Evolutionary conservation across 2,113 vertebrate genomes (phyloP).

Genomic region (Gnathonemus echidnorhynchus): DNA sequence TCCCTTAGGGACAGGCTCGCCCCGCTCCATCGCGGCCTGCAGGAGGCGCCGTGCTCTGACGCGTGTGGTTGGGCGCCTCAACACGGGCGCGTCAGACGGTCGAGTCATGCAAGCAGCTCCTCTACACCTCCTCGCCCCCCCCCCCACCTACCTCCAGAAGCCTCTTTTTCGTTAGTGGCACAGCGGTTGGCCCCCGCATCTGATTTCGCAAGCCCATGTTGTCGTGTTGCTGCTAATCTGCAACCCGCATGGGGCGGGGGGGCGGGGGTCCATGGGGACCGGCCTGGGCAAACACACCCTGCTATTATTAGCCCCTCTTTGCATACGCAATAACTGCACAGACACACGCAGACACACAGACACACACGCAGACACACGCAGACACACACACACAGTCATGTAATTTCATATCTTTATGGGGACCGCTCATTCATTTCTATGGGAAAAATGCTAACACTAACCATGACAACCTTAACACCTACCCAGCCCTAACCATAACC

Average conservation of each 20-base stretch:
- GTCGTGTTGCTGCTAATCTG: conserved; percentile 6
- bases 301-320: conserved; percentile 24
- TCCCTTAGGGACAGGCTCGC: neutral
- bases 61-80: neutral
- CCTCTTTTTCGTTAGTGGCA: neutral
- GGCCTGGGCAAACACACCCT: conserved; percentile 11
- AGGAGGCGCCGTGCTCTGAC: neutral
- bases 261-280: neutral
- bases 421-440: no score
- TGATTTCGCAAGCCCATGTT: neutral
- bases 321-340: conserved; percentile 19
- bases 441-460: no score
- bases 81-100: neutral
- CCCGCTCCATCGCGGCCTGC: neutral
- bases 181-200: neutral
- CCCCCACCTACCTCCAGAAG: neutral
- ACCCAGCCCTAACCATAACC: no score
- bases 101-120: neutral
- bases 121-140: neutral
- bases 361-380: neutral
- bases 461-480: no score
- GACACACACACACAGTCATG: neutral
- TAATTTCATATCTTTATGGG: no score
- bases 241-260: neutral
- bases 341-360: neutral